phyloP scores from a whole-genome alignment of 2,888 invertebrate genomes.

The Craniophora ligustri region DNA sequence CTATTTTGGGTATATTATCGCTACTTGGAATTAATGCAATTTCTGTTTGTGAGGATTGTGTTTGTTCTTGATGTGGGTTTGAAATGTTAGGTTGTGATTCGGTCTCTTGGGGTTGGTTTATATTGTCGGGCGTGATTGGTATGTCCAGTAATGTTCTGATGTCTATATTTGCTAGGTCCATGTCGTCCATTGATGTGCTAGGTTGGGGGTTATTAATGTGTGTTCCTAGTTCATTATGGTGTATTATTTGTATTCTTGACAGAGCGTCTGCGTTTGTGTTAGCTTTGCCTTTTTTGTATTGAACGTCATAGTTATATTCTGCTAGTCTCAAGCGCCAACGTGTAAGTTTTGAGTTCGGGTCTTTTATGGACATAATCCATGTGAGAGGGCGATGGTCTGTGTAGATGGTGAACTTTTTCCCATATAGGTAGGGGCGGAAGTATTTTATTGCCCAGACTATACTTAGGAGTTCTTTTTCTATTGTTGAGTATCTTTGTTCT shows the following conservation, averaged over 20 bases:
- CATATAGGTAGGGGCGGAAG: constrained; percentile 67
- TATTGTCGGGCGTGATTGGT: neutral
- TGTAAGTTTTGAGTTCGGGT: constrained; percentile 65
- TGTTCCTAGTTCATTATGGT: constrained; percentile 5
- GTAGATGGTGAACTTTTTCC: constrained; percentile 63
- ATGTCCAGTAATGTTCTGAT: constrained; percentile 4
- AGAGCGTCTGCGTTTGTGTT: constrained; percentile 57
- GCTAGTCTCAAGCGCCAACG: constrained; percentile 63
- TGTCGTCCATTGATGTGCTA: neutral
- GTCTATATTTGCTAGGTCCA: neutral
- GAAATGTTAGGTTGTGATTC: too few relatives aligned
- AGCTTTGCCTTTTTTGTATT: constrained; percentile 51
- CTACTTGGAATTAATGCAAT: neutral
- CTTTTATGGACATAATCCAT: constrained; percentile 67
- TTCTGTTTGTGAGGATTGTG: neutral
- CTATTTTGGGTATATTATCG: constrained; percentile 18
- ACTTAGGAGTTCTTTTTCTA: constrained; percentile 66
- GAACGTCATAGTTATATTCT: constrained; percentile 54
- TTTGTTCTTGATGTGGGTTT: neutral
- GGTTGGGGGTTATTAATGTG: neutral
- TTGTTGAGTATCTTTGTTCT: constrained; percentile 49
- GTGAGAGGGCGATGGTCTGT: constrained; percentile 70
- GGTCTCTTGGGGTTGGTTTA: neutral
- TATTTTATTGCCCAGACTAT: constrained; percentile 66
- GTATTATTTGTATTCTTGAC: constrained; percentile 47